Base-by-base conservation (phyloP, 1,140 invertebrate genomes). In the Lanistes nyassanus region DNA sequence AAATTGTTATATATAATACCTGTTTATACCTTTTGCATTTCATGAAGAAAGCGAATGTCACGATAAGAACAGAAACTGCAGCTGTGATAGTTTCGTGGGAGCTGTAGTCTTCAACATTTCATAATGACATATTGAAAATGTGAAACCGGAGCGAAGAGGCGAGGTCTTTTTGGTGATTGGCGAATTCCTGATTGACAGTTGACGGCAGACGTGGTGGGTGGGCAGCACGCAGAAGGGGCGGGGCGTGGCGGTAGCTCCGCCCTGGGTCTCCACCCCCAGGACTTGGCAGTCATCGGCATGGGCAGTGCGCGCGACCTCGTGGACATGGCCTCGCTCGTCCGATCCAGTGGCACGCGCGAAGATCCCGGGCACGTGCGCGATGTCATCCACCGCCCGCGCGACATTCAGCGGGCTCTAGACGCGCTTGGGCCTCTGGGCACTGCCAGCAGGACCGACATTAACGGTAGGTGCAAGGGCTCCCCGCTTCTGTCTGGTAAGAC, bases 371-470 rank as follows among this genome's bases (percentile, higher is more conserved):
- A 56, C 23, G 36, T 39, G 23, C 70, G 70, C 4, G 70, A 72
- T 21, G 56, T 62, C 55, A 42, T 72, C 16, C 70, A 72, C 55
- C 55, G 70, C 7, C 70, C 70, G 21, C 70, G 70, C 23, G 70
- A 72, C 55, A 37, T 72, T 26, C 70, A 60, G 70, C 70, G 70
- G 16, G 70, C 70, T 3, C 68, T 70, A 51, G 70, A 72, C 3
- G 70, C 39, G 0, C 47, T 72, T 36, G 70, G 69, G 5, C 60
- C 70, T 13, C 56, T 72, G 34, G 70, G 60, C 23, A 62, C 34
- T 56, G 29, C 51, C 56, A 62, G 34, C 4, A 26, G 56, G 9
- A 31, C n/a, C n/a, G 56, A 60, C 9, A 23, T 60, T 3, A 60
- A 23, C 23, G 56, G 56, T 31, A 9, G 42, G 42, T 47, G 2